Evolutionary conservation across 1,140 invertebrate species (phyloP), one percentile per base, ranked within the genome.

Genomic region (Conus ventricosus): DNA sequence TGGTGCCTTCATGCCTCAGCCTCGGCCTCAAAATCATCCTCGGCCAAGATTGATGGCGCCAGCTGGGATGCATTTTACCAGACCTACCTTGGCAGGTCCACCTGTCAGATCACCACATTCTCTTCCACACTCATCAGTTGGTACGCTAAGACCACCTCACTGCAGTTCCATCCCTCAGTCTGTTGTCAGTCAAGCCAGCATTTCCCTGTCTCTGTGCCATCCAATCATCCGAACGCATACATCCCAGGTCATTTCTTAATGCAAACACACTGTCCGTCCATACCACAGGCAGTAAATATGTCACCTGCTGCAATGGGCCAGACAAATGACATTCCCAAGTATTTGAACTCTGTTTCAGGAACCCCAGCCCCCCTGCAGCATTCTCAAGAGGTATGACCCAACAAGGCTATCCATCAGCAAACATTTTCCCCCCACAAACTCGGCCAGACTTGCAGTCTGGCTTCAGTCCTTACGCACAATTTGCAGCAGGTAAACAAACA

Each of bases 11-110:
- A 10, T 17, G 39, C 80, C 80, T 81, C 80, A 81, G 10, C 51
- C 76, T 11, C 76, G 51, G n/a, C 76, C 80, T 81, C 80, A 60
- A 80, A 8, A 75, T 63, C 85, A 54, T 71, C 23, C 63, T 53
- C 87, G 51, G n/a, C 53, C 88, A 51, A 88, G 76, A 27, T 67
- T 90, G 23, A 76, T 83, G 53, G 67, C 82, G 17, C 88, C 87
- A 39, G 57, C 55, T 60, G 81, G 39, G 54, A 82, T 57, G 55
- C 88, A 84, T 25, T 67, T 81, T 27, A 67, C 54, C 51, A 54
- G 67, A 76, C 80, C 80, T 53, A 5, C 15, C 15, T 13, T 55
- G 53, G n/a, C 76, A 27, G 13, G 54, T 60, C 76, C 84, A 75
- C 23, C 60, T 84, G 84, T 63, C 67, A 20, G 15, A 63, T 23